Evolutionary conservation across 2,113 vertebrate species (phyloP).

Genomic region (Barbus barbus): DNA sequence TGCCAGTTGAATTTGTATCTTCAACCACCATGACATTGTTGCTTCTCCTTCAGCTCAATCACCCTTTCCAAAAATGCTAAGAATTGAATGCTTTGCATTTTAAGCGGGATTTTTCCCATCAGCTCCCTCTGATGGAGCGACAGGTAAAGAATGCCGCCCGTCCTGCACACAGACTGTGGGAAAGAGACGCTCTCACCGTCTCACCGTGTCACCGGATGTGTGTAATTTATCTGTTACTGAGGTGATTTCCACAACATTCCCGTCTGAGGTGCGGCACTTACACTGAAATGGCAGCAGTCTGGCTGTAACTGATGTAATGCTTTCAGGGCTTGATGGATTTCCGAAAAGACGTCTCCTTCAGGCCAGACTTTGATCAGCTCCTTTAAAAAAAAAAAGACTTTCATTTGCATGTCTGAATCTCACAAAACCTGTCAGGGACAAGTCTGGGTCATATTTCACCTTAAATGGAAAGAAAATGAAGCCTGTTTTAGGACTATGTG

Average conservation of each 20-base stretch:
- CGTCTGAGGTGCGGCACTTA: conserved; percentile 25
- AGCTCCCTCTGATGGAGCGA: neutral
- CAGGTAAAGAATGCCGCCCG: conserved; percentile 49
- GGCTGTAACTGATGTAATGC: conserved; percentile 30
- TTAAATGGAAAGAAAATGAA: neutral
- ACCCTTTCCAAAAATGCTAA: neutral
- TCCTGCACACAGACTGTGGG: conserved; percentile 43
- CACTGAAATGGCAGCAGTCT: neutral
- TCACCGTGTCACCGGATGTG: neutral
- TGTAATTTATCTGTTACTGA: neutral
- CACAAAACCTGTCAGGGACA: neutral
- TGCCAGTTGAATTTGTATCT: conserved; percentile 2
- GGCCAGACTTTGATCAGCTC: neutral
- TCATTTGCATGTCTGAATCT: neutral
- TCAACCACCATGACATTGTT: neutral
- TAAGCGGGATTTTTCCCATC: neutral
- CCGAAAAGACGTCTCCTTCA: conserved; percentile 4
- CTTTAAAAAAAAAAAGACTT: neutral
- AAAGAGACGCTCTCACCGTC: neutral
- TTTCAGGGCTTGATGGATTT: neutral
- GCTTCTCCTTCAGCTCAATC: neutral
- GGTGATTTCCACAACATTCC: conserved; percentile 33
- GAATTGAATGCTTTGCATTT: neutral
- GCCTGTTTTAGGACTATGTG: neutral
- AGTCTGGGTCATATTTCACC: neutral